Percentiles rank a stretch among this genome's conserved stretches.
These are phyloP conservation scores for Eulacestoma nigropectus DNA, from an alignment of 2,113 vertebrate genomes.

Conservation along the genomic window DNA sequence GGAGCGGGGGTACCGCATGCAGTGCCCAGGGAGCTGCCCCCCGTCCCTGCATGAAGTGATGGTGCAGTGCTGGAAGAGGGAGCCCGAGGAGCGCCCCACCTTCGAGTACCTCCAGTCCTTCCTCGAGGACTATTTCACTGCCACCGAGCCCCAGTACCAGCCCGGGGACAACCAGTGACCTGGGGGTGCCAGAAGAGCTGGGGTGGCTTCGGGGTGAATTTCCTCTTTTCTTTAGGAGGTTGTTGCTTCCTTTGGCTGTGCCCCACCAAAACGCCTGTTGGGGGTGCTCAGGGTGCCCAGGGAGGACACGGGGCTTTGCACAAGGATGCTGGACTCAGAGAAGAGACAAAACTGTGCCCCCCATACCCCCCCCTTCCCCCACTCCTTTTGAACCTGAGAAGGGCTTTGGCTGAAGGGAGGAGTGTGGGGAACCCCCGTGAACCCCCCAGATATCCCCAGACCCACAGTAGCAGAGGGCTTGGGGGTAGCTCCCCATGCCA, in stretches of 20 bases:
- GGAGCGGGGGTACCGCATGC: conserved; percentile 94
- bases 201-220: neutral
- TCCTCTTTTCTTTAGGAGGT: neutral
- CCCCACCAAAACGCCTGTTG: fast-evolving
- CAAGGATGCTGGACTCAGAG: neutral
- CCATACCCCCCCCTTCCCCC: fast-evolving
- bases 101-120: conserved; percentile 98
- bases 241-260: neutral
- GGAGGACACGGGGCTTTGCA: neutral
- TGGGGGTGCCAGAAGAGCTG: fast-evolving
- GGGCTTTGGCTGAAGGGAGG: neutral
- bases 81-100: conserved; percentile 92
- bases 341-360: neutral
- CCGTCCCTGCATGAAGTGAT: conserved; percentile 89
- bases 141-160: conserved; percentile 98
- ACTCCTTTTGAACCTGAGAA: neutral
- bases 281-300: neutral
- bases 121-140: conserved; percentile 97
- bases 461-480: neutral
- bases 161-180: conserved; percentile 80
- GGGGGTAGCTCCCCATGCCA: neutral
- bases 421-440: neutral
- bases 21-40: conserved; percentile 82
- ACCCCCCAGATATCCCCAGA: neutral
- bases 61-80: conserved; percentile 93